Base-by-base conservation (phyloP, 2,113 vertebrate species). In the Leptodactylus fuscus region DNA sequence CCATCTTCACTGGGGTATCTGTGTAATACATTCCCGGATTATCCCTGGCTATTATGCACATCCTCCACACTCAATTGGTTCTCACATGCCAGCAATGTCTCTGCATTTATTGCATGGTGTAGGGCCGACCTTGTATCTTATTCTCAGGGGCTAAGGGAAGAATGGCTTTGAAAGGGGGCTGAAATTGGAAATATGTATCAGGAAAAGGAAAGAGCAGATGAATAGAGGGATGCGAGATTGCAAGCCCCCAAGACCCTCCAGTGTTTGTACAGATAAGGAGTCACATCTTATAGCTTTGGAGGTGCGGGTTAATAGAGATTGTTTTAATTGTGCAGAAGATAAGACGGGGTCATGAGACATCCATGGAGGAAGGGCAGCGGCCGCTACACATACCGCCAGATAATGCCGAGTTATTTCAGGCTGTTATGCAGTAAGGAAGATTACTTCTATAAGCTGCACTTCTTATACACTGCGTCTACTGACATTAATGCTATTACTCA, bases 151-250 rank as follows among this genome's bases (percentile, higher is more conserved):
- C 75, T 34, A 70, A 38, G 75, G 24, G 24, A 69, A 71, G 75
- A 81, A 73, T 60, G 77, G 83, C 44, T 46, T 38, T 55, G 46
- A 75, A 79, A 20, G n/a, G 62, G 84, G 84, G 36, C 49, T 86
- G 76, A 86, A 86, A 86, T 86, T 86, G 84, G 67, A 86, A 86
- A 70, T 55, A 62, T 86, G 67, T 73, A 86, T 81, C 84, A 81
- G 76, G 62, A 73, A 49, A 85, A 38, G 73, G 75, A 79, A 41
- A 24, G 15, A 53, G 34, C 36, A 20, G 48, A 41, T 80, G 77
- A 86, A 86, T 80, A 86, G 77, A 73, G 65, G 74, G 74, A 73
- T 44, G 44, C 58, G 38, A 70, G 76, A 36, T 38, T 32, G n/a
- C 62, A 48, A 48, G 69, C 36, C 36, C 44, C 55, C 13, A 36